Evolutionary conservation across 64 coral and sea anemone species (phyloP).

Genomic region (Exaiptasia diaphana): DNA sequence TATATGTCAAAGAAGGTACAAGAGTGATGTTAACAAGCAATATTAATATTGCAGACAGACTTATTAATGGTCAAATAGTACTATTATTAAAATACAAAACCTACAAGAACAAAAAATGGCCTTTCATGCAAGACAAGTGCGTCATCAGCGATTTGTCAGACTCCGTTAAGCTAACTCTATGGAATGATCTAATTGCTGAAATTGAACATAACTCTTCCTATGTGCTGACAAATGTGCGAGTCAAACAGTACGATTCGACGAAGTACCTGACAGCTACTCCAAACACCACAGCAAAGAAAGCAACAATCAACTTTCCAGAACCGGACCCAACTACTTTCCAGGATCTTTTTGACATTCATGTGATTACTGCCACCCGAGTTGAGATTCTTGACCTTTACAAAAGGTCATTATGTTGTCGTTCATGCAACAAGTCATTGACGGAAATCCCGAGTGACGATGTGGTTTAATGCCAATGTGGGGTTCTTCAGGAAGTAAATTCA

Average conservation of each 20-base stretch:
- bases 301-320: background rate
- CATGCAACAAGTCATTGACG: background rate
- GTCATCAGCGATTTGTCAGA: background rate
- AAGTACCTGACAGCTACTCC: constrained; percentile 42
- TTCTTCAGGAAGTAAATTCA: background rate
- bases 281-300: background rate
- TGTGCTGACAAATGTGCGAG: background rate
- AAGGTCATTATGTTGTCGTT: background rate
- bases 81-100: too few relatives aligned
- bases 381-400: constrained; percentile 3
- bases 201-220: background rate
- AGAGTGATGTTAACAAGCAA: too few relatives aligned
- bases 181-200: constrained; percentile 10
- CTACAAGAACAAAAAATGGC: too few relatives aligned
- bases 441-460: background rate
- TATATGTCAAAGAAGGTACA: too few relatives aligned
- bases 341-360: background rate
- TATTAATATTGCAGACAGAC: too few relatives aligned
- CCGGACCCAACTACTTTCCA: background rate
- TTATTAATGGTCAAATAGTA: too few relatives aligned
- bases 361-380: background rate
- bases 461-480: background rate
- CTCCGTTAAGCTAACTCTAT: constrained; percentile 10
- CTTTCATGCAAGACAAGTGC: too few relatives aligned
- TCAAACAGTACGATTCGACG: constrained; percentile 26